Conservation (phyloP, 2,113 vertebrate genomes). For the Rhabdornis inornatus region DNA sequence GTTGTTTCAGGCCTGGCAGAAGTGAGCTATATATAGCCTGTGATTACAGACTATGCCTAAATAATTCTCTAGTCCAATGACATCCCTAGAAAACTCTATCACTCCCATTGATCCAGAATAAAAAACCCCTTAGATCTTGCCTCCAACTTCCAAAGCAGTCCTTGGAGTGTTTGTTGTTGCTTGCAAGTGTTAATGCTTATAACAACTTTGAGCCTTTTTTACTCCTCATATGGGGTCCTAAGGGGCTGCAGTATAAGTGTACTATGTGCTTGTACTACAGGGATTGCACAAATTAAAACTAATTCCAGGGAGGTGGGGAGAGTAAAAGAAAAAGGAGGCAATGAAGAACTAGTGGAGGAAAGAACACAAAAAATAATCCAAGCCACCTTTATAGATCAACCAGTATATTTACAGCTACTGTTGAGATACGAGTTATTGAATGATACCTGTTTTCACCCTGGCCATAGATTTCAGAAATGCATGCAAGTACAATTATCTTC, state of each 20-base stretch:
- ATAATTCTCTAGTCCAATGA: not conserved
- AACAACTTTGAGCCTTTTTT: not conserved
- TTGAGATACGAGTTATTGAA: constrained; percentile 49
- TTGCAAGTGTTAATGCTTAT: not conserved
- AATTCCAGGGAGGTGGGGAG: not conserved
- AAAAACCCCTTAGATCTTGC: not conserved
- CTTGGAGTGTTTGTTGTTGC: not conserved
- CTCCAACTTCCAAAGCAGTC: not conserved
- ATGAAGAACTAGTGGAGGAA: not conserved
- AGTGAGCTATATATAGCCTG: not conserved
- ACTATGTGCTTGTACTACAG: not conserved
- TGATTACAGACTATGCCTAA: not conserved
- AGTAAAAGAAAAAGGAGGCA: not conserved
- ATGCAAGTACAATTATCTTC: constrained; percentile 29
- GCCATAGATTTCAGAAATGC: constrained; percentile 15
- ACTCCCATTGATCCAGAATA: not conserved
- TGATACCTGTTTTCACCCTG: constrained; percentile 12
- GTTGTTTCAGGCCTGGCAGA: not conserved
- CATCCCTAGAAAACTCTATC: not conserved
- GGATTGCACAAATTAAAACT: not conserved
- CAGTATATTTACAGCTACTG: not conserved
- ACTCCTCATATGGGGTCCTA: not conserved
- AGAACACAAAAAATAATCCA: constrained; percentile 6
- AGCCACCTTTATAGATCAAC: constrained; percentile 12
- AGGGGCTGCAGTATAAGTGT: not conserved